These are phyloP conservation scores for Holocentrus rufus DNA, from an alignment of 2,797 vertebrate species.

Conservation along the genomic window DNA sequence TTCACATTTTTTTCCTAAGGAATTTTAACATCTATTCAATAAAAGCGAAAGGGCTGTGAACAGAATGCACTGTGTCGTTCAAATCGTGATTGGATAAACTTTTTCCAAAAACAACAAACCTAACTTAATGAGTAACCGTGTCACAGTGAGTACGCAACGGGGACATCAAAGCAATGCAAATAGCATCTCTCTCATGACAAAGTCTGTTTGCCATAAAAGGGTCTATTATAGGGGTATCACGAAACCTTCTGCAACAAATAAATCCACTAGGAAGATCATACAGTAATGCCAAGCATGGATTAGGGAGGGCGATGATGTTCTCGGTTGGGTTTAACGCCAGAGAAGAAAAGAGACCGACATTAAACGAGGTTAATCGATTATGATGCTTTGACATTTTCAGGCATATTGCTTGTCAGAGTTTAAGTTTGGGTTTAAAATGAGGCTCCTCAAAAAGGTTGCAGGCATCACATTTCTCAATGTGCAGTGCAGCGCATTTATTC, in stretches of 20 bases:
- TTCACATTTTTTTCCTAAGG: conserved; percentile 43
- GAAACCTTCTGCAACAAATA: conserved; percentile 59
- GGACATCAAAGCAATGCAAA: conserved; percentile 64
- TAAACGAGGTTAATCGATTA: conserved; percentile 38
- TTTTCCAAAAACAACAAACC: neutral
- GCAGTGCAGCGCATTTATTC: neutral
- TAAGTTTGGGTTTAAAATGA: conserved; percentile 1
- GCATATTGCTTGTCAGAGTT: conserved; percentile 13
- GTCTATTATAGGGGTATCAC: conserved; percentile 33
- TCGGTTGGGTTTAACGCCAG: conserved; percentile 37
- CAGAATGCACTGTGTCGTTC: conserved; percentile 74
- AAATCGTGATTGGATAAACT: conserved; percentile 64
- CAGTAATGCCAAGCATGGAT: conserved; percentile 38
- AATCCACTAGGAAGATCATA: conserved; percentile 35
- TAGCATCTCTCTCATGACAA: conserved; percentile 17
- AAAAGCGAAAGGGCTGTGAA: conserved; percentile 80
- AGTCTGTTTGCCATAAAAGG: conserved; percentile 50
- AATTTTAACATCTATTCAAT: conserved; percentile 75
- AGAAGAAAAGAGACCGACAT: conserved; percentile 28
- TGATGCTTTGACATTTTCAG: conserved; percentile 46
- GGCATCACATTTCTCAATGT: neutral
- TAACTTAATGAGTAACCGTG: conserved; percentile 43
- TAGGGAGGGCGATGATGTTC: conserved; percentile 31
- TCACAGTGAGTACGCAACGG: conserved; percentile 30
- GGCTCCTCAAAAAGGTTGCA: conserved; percentile 15